A percentile compares a stretch with the other conserved stretches of the same genome.
phyloP scores from a whole-genome alignment of 2,113 vertebrate genomes.

The Spizaetus ornatus region DNA sequence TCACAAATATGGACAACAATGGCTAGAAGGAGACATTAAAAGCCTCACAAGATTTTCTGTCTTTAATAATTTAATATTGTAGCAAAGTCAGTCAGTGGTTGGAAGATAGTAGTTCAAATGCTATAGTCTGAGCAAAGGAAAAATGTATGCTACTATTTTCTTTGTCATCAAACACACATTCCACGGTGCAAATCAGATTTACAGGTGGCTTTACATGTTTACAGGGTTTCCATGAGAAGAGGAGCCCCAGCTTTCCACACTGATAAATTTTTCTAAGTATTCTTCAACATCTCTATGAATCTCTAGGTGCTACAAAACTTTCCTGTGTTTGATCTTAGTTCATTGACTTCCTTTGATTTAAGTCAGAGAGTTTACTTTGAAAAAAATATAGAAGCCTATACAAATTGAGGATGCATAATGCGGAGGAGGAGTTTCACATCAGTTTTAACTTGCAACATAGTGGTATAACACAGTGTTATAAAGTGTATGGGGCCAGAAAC shows the following conservation, averaged over 20 bases:
- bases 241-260: neutral
- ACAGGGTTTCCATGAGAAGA: neutral
- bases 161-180: neutral
- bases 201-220: neutral
- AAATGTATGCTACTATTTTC: neutral
- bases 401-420: neutral
- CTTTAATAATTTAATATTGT: constrained; percentile 2
- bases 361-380: neutral
- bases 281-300: neutral
- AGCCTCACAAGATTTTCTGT: neutral
- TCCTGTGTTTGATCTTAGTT: neutral
- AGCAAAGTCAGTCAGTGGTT: neutral
- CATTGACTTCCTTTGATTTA: neutral
- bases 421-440: neutral
- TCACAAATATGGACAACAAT: constrained; percentile 1
- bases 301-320: neutral
- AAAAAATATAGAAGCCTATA: neutral
- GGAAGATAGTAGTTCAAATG: neutral
- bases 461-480: neutral
- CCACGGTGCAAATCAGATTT: neutral
- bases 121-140: neutral
- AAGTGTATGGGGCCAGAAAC: neutral
- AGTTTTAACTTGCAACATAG: neutral
- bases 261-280: neutral
- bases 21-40: neutral